Conservation (phyloP, 2,888 invertebrate species). For the Choristoneura rosaceana region DNA sequence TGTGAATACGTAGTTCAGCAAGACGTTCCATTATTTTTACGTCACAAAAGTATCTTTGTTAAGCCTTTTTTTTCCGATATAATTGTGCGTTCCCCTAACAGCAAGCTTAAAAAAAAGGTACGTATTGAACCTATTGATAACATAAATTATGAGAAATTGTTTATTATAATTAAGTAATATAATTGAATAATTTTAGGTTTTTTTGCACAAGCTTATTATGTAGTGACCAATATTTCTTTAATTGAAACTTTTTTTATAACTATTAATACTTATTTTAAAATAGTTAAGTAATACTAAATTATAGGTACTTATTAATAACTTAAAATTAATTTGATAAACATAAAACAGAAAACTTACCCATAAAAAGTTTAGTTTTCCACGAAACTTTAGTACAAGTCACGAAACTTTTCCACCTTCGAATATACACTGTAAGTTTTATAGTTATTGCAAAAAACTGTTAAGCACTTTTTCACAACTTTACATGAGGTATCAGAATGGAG, state of each 20-base stretch:
- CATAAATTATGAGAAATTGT: no score
- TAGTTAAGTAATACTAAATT: no score
- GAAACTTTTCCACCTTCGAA: not conserved
- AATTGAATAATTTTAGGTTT: no score
- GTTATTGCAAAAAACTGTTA: not conserved
- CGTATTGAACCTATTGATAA: no score
- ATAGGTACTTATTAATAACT: no score
- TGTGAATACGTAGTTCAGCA: not conserved
- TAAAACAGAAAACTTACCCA: not conserved
- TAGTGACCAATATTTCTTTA: no score
- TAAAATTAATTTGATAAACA: not conserved
- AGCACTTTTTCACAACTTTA: constrained; percentile 16
- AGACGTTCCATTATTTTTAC: not conserved
- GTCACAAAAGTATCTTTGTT: not conserved
- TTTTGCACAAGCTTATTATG: no score
- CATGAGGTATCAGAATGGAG: not conserved
- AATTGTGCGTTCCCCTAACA: no score
- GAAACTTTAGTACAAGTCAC: constrained; percentile 2
- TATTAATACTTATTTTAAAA: no score
- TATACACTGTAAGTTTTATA: not conserved
- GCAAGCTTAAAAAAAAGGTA: no score
- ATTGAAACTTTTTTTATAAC: no score
- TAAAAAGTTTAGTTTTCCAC: not conserved
- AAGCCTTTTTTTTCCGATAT: not conserved
- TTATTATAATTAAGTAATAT: no score